These are phyloP conservation scores for Clarias magur DNA, from an alignment of 2,113 vertebrate species.

Conservation along the genomic window DNA sequence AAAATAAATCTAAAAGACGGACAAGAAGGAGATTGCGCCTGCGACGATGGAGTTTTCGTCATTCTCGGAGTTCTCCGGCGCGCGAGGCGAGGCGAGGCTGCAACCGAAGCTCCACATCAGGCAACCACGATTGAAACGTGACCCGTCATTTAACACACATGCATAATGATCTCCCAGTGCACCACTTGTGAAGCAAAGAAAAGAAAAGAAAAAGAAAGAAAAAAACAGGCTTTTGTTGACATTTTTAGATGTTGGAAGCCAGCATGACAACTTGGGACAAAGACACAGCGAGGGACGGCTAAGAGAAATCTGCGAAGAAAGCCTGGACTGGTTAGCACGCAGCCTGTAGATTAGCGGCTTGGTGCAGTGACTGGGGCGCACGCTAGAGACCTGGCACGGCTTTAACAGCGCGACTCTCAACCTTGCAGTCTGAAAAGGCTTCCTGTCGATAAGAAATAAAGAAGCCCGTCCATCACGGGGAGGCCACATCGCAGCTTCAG, in stretches of 20 bases:
- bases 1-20: not conserved
- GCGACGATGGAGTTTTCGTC: not conserved
- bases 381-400: constrained; percentile 41
- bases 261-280: constrained; percentile 42
- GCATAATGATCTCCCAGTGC: constrained; percentile 12
- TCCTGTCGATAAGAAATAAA: constrained; percentile 57
- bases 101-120: not conserved
- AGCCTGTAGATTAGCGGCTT: constrained; percentile 41
- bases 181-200: not conserved
- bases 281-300: constrained; percentile 44
- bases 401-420: constrained; percentile 44
- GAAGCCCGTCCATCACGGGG: constrained; percentile 53
- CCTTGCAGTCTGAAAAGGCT: constrained; percentile 54
- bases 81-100: not conserved
- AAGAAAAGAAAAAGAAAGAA: too few species aligned
- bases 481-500: constrained; percentile 43
- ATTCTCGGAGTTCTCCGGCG: not conserved
- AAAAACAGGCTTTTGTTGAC: constrained; percentile 39
- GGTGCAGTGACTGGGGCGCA: constrained; percentile 38
- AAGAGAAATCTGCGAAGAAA: constrained; percentile 43
- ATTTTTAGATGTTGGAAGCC: constrained; percentile 35
- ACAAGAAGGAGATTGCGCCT: not conserved
- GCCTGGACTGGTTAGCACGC: constrained; percentile 40
- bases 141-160: constrained; percentile 19
- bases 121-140: constrained; percentile 23